These are phyloP conservation scores for Pelodiscus sinensis DNA, from an alignment of 2,113 vertebrate species.

Conservation along the genomic window DNA sequence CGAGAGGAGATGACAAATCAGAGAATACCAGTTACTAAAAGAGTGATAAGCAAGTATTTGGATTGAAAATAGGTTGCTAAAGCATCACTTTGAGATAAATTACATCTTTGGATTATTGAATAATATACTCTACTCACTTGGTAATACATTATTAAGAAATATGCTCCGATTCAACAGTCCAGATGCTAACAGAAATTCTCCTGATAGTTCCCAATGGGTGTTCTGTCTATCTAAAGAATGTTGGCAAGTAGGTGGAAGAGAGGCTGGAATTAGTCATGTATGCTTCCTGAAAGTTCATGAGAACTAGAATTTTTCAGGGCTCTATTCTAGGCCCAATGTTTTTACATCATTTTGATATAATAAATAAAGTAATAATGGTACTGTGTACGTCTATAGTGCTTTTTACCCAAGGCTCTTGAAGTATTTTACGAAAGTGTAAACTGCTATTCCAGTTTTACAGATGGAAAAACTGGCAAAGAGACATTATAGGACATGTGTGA, in stretches of 20 bases:
- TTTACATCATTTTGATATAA: background rate
- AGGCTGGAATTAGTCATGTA: background rate
- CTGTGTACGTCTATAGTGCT: too few relatives aligned
- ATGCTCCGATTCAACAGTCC: background rate
- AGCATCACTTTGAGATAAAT: background rate
- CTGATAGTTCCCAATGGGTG: background rate
- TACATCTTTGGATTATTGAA: conserved; percentile 12
- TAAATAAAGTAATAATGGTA: background rate
- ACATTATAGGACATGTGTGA: background rate
- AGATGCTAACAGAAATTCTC: background rate
- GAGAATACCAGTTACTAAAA: background rate
- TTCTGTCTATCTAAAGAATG: background rate
- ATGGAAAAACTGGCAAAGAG: background rate
- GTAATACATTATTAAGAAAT: conserved; percentile 19
- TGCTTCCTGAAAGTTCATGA: background rate
- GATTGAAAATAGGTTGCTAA: background rate
- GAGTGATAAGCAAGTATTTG: background rate
- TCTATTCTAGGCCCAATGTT: background rate
- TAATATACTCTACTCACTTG: conserved; percentile 10
- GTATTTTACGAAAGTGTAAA: accelerated
- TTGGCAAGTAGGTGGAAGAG: background rate
- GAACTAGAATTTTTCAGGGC: background rate
- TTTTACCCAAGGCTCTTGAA: background rate
- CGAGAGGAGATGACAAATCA: background rate
- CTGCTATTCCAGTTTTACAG: background rate